Evolutionary conservation across 2,888 invertebrate genomes (phyloP).

Genomic region (Chesias legatella): DNA sequence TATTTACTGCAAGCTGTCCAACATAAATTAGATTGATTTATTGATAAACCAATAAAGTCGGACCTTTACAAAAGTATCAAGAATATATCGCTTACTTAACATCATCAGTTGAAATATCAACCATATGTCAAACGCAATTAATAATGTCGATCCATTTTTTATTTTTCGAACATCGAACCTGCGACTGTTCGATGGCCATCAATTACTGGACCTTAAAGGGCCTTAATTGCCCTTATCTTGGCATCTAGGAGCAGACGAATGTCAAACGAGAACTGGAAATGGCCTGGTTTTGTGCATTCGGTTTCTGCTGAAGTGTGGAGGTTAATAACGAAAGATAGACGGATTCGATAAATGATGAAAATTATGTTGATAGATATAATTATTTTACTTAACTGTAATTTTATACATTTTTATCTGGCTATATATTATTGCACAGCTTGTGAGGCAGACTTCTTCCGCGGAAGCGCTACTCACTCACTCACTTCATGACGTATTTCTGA

Average conservation of each 20-base stretch:
- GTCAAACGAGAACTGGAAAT: conserved; percentile 38
- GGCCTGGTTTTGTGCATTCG: conserved; percentile 19
- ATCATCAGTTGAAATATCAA: conserved; percentile 25
- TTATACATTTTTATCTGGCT: too few relatives aligned
- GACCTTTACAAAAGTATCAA: conserved; percentile 30
- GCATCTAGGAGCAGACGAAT: conserved; percentile 46
- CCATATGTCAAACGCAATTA: conserved; percentile 40
- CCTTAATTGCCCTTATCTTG: conserved; percentile 63
- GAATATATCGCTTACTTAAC: conserved; percentile 21
- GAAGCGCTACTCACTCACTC: too few relatives aligned
- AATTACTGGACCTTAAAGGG: conserved; percentile 50
- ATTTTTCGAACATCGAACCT: conserved; percentile 37
- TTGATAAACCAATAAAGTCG: conserved; percentile 16
- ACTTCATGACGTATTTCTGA: too few relatives aligned
- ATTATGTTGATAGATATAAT: too few relatives aligned
- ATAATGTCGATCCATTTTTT: conserved; percentile 28
- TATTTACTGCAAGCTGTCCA: too few relatives aligned
- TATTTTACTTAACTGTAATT: too few relatives aligned
- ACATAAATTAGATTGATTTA: conserved; percentile 12
- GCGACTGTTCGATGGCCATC: conserved; percentile 42
- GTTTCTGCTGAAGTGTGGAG: conserved; percentile 1
- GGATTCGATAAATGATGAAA: too few relatives aligned
- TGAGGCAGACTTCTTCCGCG: too few relatives aligned
- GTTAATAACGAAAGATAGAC: neutral
- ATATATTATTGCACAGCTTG: too few relatives aligned